Evolutionary conservation across 2,888 invertebrate genomes (phyloP).

Genomic region (Hipparchia semele): DNA sequence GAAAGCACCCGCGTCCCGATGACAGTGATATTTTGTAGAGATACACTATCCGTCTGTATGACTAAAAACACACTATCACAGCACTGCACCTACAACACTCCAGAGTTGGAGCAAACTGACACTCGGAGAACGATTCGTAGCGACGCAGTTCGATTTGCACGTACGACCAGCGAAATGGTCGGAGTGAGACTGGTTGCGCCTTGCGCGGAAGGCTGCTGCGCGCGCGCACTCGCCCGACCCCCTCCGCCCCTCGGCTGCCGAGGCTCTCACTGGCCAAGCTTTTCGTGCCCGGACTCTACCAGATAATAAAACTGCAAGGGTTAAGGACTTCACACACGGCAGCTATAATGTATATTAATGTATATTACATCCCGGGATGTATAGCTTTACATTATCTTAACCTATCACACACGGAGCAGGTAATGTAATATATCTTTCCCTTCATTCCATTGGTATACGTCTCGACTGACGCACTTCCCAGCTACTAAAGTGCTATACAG

Average conservation of each 20-base stretch:
- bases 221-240: constrained; percentile 56
- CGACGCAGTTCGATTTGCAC: constrained; percentile 67
- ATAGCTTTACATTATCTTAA: too few species aligned
- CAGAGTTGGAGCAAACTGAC: constrained; percentile 70
- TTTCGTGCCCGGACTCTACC: constrained; percentile 62
- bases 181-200: constrained; percentile 75
- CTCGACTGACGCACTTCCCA: too few species aligned
- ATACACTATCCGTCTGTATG: constrained; percentile 77
- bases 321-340: too few species aligned
- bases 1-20: constrained; percentile 67
- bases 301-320: constrained; percentile 64
- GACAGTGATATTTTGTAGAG: constrained; percentile 75
- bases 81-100: constrained; percentile 74
- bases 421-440: too few species aligned
- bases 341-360: too few species aligned
- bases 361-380: too few species aligned
- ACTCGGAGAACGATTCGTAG: constrained; percentile 71
- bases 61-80: constrained; percentile 81
- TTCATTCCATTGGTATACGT: too few species aligned
- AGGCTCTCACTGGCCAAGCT: constrained; percentile 63
- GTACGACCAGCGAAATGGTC: constrained; percentile 75
- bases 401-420: too few species aligned
- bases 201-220: constrained; percentile 47
- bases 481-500: too few species aligned
- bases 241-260: constrained; percentile 44